phyloP scores from a whole-genome alignment of 2,888 invertebrate genomes.

The Sphinx pinastri region DNA sequence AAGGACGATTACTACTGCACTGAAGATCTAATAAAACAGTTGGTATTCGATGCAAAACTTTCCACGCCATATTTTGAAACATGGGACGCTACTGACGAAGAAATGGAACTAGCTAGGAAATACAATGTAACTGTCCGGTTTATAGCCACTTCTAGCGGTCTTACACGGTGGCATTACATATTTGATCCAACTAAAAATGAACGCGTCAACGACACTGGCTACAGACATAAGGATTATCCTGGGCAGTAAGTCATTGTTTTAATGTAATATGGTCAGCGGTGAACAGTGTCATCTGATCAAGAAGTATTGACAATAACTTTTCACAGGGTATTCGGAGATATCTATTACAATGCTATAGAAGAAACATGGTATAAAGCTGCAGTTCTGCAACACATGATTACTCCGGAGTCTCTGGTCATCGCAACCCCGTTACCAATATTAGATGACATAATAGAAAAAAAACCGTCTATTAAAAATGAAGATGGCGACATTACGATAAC shows the following conservation, averaged over 20 bases:
- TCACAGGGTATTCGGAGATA: conserved; percentile 89
- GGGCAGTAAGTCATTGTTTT: conserved; percentile 57
- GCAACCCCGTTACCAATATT: conserved; percentile 87
- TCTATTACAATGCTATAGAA: conserved; percentile 90
- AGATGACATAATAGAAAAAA: conserved; percentile 62
- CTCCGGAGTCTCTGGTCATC: conserved; percentile 90
- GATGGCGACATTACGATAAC: conserved; percentile 88
- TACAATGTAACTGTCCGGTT: conserved; percentile 92
- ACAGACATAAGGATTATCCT: conserved; percentile 54
- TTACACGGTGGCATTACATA: conserved; percentile 94
- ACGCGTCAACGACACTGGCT: conserved; percentile 63
- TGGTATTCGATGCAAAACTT: conserved; percentile 94
- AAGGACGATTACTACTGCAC: conserved; percentile 92
- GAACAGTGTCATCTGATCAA: not conserved
- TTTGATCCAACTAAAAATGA: conserved; percentile 84
- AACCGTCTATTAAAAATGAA: conserved; percentile 63
- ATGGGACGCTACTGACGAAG: conserved; percentile 79
- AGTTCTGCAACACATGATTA: conserved; percentile 91
- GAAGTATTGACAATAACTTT: not conserved
- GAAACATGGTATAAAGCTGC: conserved; percentile 97
- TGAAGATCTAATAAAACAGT: conserved; percentile 91
- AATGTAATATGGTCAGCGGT: not conserved
- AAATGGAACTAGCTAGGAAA: conserved; percentile 82
- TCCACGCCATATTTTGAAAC: conserved; percentile 84
- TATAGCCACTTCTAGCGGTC: conserved; percentile 94